phyloP scores from a whole-genome alignment of 2,797 vertebrate genomes.

The Cottoperca gobio region DNA sequence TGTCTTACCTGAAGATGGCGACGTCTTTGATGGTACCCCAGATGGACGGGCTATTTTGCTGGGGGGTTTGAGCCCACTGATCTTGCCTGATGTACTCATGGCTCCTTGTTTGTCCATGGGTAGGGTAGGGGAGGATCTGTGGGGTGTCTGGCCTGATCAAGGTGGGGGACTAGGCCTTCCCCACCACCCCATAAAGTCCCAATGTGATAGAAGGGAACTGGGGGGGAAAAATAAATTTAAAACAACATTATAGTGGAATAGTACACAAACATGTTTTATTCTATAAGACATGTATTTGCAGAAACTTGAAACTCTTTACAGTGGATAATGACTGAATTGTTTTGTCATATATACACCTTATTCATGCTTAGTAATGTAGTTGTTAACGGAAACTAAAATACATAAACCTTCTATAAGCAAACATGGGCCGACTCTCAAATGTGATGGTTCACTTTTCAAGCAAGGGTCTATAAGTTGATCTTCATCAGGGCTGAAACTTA shows the following conservation, averaged over 20 bases:
- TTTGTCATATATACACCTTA: background rate
- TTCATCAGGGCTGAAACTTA: background rate
- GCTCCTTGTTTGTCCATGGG: constrained; percentile 65
- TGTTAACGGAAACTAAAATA: background rate
- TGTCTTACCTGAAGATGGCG: constrained; percentile 79
- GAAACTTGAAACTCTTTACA: background rate
- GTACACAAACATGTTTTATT: background rate
- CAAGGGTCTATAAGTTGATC: background rate
- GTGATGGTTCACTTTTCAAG: background rate
- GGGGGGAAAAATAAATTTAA: constrained; percentile 16
- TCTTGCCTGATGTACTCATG: constrained; percentile 89
- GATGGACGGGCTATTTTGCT: constrained; percentile 91
- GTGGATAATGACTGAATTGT: background rate
- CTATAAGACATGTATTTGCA: background rate
- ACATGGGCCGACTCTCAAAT: background rate
- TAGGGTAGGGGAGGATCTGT: background rate
- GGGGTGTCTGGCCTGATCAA: constrained; percentile 22
- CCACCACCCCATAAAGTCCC: constrained; percentile 52
- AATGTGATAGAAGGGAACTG: constrained; percentile 44
- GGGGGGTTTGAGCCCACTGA: constrained; percentile 94
- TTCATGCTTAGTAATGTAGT: background rate
- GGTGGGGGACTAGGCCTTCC: constrained; percentile 60
- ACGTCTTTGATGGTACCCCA: constrained; percentile 81
- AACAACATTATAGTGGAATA: background rate
- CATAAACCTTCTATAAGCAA: background rate